phyloP scores from a whole-genome alignment of 2,797 vertebrate species.

The Myotis planiceps region DNA sequence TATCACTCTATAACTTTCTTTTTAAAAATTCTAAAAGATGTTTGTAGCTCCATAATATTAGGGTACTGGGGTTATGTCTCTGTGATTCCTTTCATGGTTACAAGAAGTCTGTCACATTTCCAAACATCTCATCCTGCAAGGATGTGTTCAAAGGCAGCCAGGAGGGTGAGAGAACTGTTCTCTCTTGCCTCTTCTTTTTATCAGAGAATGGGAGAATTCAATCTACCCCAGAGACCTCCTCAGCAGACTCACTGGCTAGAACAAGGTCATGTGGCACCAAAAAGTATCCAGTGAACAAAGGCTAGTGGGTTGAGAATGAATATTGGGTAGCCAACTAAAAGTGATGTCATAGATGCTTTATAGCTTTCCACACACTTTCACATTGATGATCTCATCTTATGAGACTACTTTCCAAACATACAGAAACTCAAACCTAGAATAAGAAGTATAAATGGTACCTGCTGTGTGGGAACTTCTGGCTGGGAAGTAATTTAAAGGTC shows the following conservation, averaged over 20 bases:
- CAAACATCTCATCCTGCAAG: conserved; percentile 12
- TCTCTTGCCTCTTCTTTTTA: neutral
- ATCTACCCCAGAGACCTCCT: neutral
- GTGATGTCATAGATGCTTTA: neutral
- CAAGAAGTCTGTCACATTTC: neutral
- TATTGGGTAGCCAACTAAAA: neutral
- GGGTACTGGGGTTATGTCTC: neutral
- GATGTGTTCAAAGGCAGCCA: neutral
- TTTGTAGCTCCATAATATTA: neutral
- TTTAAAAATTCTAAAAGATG: neutral
- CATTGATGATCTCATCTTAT: neutral
- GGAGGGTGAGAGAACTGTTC: neutral
- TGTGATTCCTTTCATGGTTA: neutral
- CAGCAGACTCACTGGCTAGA: neutral
- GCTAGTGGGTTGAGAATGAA: neutral
- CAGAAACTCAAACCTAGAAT: neutral
- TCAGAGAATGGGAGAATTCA: neutral
- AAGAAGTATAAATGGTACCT: neutral
- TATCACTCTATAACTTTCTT: neutral
- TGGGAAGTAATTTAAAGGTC: conserved; percentile 35
- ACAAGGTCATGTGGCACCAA: neutral
- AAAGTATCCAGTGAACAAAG: neutral
- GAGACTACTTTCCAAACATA: neutral
- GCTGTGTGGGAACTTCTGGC: conserved; percentile 9
- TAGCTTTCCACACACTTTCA: neutral